phyloP scores from a whole-genome alignment of 2,888 invertebrate species.

The Calameuta idolon region DNA sequence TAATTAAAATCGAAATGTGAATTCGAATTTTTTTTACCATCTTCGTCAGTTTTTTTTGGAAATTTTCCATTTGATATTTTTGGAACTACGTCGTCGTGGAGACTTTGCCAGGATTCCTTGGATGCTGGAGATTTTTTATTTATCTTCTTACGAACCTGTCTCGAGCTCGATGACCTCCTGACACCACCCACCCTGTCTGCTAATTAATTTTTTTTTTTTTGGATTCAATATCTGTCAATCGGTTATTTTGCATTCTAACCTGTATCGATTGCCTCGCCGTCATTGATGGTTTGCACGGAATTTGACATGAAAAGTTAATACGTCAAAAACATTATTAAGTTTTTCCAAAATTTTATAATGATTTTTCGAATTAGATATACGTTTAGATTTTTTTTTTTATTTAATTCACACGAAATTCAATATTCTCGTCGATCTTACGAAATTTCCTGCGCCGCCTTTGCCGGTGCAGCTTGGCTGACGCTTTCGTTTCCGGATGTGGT shows the following conservation, averaged over 20 bases:
- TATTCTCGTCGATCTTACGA: slow-evolving; percentile 1
- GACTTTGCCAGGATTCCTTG: not conserved
- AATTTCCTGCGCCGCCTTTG: not conserved
- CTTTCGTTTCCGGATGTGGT: slow-evolving; percentile 2
- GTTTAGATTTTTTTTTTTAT: not conserved
- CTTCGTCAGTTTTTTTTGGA: not conserved
- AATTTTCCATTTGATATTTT: not conserved
- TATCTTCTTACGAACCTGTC: not conserved
- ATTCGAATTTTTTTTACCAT: not conserved
- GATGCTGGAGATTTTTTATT: not conserved
- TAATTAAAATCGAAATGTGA: not conserved
- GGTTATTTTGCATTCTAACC: slow-evolving; percentile 40
- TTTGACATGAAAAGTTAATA: not conserved
- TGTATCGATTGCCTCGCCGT: slow-evolving; percentile 33
- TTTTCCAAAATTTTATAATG: not conserved
- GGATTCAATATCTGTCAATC: not conserved
- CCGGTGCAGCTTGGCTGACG: not conserved
- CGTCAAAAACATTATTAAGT: not conserved
- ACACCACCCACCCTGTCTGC: not conserved
- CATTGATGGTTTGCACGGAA: slow-evolving; percentile 25
- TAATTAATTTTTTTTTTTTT: not conserved
- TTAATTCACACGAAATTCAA: not conserved
- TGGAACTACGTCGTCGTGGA: not conserved
- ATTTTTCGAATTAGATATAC: not conserved
- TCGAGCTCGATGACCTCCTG: not conserved